Base-by-base conservation (phyloP, 2,113 vertebrate genomes). In the Todiramphus saurophagus region DNA sequence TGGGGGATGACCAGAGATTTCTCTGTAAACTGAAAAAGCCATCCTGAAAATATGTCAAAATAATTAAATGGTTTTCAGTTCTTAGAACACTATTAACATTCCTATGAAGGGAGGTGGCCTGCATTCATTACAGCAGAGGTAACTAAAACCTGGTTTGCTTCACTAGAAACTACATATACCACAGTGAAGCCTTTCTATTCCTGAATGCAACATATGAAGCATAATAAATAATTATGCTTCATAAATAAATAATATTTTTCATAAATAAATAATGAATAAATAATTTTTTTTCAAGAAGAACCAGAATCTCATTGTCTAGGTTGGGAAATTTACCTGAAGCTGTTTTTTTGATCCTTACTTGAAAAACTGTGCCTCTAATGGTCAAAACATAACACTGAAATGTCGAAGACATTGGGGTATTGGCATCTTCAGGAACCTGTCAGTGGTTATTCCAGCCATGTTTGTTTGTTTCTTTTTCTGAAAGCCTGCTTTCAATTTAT, bases 321-420 rank as follows among this genome's bases (percentile, higher is more conserved):
- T 97, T 97, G 93, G 87, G 82, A 97, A 95, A 98, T 97, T 95
- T 93, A 97, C 92, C 81, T 83, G 0, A 95, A 93, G 87, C 41
- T 96, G 72, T 28, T 79, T 90, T 97, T 93, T 83, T 81, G 84
- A 94, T 96, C 92, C 93, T 97, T 98, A 98, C 98, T 97, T 98
- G 98, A 98, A 98, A 98, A 98, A 97, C 96, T 96, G 92, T 97
- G 92, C 78, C 72, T 81, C 67, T 74, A 83, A 93, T 87, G 87
- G 98, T 98, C 98, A 99, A 98, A 96, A 92, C 93, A 97, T 94
- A 98, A 51, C 97, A 98, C 77, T 87, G 97, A 98, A 98, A 98
- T 97, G 96, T 94, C 98, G 87, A 97, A 98, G 95, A 96, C 87
- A 87, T 82, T 89, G 96, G 96, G 91, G 70, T 91, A 94, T 35